phyloP scores from a whole-genome alignment of 2,113 vertebrate genomes.

The Strix aluco region DNA sequence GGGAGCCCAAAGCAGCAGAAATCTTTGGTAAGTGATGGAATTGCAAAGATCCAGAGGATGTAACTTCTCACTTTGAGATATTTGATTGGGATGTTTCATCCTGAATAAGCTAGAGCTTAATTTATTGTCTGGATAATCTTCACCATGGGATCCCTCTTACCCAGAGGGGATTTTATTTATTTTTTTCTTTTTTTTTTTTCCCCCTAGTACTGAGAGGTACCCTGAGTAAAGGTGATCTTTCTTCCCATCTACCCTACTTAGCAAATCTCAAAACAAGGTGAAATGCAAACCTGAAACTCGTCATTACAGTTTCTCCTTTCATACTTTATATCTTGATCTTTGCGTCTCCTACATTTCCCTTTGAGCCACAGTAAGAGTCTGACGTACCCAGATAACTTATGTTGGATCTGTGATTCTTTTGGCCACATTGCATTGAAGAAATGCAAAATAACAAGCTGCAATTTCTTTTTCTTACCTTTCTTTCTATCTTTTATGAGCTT shows the following conservation, averaged over 20 bases:
- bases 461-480: not conserved
- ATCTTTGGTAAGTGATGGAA: not conserved
- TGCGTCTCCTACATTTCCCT: not conserved
- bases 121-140: not conserved
- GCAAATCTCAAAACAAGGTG: not conserved
- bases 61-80: not conserved
- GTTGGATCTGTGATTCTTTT: not conserved
- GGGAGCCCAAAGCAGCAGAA: not conserved
- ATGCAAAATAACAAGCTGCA: not conserved
- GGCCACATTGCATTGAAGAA: not conserved
- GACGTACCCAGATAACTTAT: not conserved
- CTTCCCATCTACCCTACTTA: not conserved
- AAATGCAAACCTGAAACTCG: not conserved
- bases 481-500: not conserved
- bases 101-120: not conserved
- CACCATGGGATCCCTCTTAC: not conserved
- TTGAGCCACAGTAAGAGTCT: not conserved
- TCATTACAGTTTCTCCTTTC: not conserved
- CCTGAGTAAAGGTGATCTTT: not conserved
- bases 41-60: not conserved
- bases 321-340: not conserved
- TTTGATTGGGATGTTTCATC: not conserved
- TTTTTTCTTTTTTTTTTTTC: not conserved
- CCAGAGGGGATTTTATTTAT: not conserved
- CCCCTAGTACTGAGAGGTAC: not conserved